Conservation (phyloP, 2,797 vertebrate genomes). For the Acanthurus tractus region DNA sequence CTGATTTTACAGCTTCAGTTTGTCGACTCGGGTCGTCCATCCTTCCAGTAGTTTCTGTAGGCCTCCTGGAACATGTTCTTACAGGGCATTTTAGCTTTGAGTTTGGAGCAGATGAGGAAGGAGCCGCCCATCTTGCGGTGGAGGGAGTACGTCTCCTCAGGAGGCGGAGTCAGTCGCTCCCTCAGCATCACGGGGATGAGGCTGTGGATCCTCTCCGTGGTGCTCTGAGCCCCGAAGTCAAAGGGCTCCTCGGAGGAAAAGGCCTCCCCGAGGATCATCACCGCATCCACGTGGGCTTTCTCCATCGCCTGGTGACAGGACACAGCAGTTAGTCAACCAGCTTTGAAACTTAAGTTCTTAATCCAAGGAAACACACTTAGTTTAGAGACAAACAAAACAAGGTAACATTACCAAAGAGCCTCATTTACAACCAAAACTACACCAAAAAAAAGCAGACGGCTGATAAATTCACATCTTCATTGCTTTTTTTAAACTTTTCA, state of each 20-base stretch:
- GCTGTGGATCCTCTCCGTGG: slow-evolving; percentile 88
- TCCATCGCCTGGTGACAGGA: slow-evolving; percentile 82
- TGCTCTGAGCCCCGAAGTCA: slow-evolving; percentile 90
- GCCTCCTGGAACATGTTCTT: slow-evolving; percentile 88
- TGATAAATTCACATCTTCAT: no score
- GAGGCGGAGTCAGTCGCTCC: slow-evolving; percentile 91
- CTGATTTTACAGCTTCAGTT: slow-evolving; percentile 2
- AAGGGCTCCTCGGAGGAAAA: slow-evolving; percentile 86
- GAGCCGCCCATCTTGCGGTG: slow-evolving; percentile 95
- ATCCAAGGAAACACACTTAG: neutral
- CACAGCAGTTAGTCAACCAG: neutral
- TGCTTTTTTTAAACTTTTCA: no score
- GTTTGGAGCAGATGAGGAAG: slow-evolving; percentile 93
- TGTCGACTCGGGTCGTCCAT: slow-evolving; percentile 17
- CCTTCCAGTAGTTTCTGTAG: slow-evolving; percentile 86
- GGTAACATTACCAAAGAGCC: no score
- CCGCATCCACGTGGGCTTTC: slow-evolving; percentile 91
- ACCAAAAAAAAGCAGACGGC: no score
- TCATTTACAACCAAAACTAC: no score
- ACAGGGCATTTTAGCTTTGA: slow-evolving; percentile 87
- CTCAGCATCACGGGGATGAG: slow-evolving; percentile 90
- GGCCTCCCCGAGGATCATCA: slow-evolving; percentile 94
- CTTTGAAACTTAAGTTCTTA: neutral
- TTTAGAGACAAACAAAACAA: neutral
- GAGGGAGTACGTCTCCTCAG: slow-evolving; percentile 91